These are phyloP conservation scores for Ianthella basta DNA, from an alignment of 37 sponge, comb jelly and placozoan genomes.

Conservation along the genomic window DNA sequence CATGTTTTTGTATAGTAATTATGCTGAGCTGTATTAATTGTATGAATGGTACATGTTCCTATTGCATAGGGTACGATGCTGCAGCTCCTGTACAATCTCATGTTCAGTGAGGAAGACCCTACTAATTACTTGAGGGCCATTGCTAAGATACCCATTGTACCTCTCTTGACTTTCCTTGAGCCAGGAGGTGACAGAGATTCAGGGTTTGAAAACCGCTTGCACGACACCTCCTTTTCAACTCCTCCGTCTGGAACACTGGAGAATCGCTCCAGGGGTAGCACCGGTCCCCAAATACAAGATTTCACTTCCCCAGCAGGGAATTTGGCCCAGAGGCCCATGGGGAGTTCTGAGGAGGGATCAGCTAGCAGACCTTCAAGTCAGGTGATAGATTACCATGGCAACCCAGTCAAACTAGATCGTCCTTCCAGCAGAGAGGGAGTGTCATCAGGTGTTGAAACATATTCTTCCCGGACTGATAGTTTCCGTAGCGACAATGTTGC, in stretches of 20 bases:
- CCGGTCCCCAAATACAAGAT: not conserved
- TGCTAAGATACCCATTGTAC: constrained; percentile 65
- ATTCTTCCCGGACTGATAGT: constrained; percentile 18
- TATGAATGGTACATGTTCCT: not conserved
- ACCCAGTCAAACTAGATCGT: not conserved
- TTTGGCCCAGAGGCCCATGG: not conserved
- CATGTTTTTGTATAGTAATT: too few species aligned
- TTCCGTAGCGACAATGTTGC: constrained; percentile 12
- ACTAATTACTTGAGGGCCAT: constrained; percentile 70
- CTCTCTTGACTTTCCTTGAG: constrained; percentile 78
- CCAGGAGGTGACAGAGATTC: constrained; percentile 43
- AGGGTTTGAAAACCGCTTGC: constrained; percentile 26
- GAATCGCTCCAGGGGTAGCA: not conserved
- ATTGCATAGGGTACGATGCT: constrained; percentile 73
- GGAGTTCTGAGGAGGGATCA: constrained; percentile 15
- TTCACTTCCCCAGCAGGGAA: not conserved
- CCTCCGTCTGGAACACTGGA: not conserved
- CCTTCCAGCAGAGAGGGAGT: constrained; percentile 10
- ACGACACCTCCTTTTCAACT: constrained; percentile 5
- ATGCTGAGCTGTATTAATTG: not conserved
- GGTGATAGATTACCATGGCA: not conserved
- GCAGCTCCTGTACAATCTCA: constrained; percentile 61
- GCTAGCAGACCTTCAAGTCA: not conserved
- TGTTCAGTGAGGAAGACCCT: constrained; percentile 71
- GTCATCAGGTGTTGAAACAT: constrained; percentile 24